Conservation (phyloP, 2,888 invertebrate species). For the Argynnis bischoffii region DNA sequence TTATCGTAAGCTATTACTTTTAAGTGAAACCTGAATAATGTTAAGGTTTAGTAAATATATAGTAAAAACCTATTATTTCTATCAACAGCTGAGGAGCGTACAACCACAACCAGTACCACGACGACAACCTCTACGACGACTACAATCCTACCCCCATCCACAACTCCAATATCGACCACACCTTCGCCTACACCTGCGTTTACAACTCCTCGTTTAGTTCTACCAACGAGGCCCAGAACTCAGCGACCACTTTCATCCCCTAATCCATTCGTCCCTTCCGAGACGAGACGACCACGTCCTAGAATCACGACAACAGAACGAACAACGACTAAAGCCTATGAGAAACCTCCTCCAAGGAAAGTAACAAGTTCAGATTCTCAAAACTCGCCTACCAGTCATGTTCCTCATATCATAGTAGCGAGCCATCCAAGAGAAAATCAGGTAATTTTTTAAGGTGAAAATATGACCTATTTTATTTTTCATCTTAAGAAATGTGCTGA, state of each 20-base stretch:
- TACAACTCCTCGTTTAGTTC: constrained; percentile 48
- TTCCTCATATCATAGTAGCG: constrained; percentile 83
- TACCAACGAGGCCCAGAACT: constrained; percentile 51
- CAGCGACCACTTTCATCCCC: constrained; percentile 52
- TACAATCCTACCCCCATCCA: constrained; percentile 44
- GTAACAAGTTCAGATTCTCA: constrained; percentile 63
- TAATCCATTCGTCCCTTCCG: constrained; percentile 46
- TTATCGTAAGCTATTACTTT: constrained; percentile 73
- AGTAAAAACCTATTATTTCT: not conserved
- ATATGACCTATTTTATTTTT: not conserved
- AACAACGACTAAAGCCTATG: constrained; percentile 69
- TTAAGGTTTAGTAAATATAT: no score
- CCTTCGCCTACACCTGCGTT: constrained; percentile 44
- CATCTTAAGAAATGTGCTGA: not conserved
- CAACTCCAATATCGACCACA: constrained; percentile 45
- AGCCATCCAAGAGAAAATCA: constrained; percentile 92
- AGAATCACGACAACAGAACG: constrained; percentile 64
- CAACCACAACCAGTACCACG: constrained; percentile 56
- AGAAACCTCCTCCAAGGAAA: constrained; percentile 64
- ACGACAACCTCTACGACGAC: constrained; percentile 47
- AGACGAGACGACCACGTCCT: constrained; percentile 63
- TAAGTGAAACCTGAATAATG: not conserved
- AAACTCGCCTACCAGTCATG: constrained; percentile 70
- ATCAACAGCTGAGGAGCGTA: constrained; percentile 73
- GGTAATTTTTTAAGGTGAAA: constrained; percentile 61